A percentile compares a stretch with the other conserved stretches of the same genome.
Conservation (phyloP, 2,113 vertebrate genomes). For the Hyperopisus bebe region DNA sequence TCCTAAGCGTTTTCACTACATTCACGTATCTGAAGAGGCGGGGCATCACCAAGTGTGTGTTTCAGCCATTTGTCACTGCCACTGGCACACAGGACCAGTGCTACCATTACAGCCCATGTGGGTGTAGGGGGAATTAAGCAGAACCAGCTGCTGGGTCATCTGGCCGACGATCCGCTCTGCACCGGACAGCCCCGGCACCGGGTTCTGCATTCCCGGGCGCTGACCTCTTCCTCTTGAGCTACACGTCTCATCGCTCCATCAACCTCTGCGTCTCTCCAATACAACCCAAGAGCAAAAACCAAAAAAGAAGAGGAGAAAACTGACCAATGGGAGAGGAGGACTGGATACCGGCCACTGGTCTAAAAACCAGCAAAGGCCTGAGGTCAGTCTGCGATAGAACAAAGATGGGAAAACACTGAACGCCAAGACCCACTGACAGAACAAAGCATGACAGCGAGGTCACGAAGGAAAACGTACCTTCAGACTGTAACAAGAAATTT, state of each 20-base stretch:
- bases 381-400: slow-evolving; percentile 38
- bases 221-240: not conserved
- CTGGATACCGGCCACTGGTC: not conserved
- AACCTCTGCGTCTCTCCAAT: not conserved
- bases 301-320: not conserved
- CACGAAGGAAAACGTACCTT: not conserved
- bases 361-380: slow-evolving; percentile 5
- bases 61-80: not conserved
- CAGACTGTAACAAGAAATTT: not conserved
- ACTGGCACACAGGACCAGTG: not conserved
- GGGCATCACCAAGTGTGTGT: not conserved
- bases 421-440: not conserved
- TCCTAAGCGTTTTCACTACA: not conserved
- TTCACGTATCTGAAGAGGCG: not conserved
- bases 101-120: not conserved
- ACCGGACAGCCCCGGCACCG: not conserved
- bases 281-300: not conserved
- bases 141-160: not conserved
- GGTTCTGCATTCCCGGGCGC: not conserved
- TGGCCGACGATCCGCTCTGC: not conserved
- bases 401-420: slow-evolving; percentile 35
- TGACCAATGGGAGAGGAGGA: not conserved
- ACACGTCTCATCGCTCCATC: not conserved
- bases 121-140: not conserved
- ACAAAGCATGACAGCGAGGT: not conserved